Conservation (phyloP, 2,797 vertebrate genomes). For the Karalla daura region DNA sequence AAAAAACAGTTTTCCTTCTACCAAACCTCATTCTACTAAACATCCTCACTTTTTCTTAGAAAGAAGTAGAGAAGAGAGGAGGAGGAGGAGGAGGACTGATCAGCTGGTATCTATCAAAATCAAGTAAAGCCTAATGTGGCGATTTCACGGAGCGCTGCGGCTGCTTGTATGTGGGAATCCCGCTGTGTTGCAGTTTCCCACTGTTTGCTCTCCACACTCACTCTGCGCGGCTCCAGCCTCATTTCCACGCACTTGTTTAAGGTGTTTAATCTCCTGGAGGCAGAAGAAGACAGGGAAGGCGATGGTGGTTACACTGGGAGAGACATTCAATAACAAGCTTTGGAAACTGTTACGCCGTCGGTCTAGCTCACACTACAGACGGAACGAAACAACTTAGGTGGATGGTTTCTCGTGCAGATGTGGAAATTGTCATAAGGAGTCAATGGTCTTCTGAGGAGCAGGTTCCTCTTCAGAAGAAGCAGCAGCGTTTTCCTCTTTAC, state of each 20-base stretch:
- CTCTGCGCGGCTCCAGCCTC: conserved; percentile 87
- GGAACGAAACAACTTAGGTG: no score
- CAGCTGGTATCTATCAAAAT: conserved; percentile 22
- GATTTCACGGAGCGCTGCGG: conserved; percentile 14
- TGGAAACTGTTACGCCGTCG: background rate
- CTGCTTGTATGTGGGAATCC: background rate
- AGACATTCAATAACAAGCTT: background rate
- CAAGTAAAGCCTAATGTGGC: conserved; percentile 1
- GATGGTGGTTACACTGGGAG: background rate
- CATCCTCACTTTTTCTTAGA: background rate
- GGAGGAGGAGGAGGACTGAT: conserved; percentile 14
- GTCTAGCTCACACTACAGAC: background rate
- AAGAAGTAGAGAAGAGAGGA: background rate
- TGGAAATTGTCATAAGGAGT: background rate
- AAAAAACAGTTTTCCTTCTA: background rate
- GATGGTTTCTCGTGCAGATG: background rate
- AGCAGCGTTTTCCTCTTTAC: background rate
- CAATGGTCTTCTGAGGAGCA: no score
- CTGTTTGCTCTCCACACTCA: conserved; percentile 66
- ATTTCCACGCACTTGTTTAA: conserved; percentile 89
- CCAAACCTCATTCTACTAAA: background rate
- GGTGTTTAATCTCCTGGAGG: conserved; percentile 86
- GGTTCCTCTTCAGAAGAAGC: background rate
- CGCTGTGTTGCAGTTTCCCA: conserved; percentile 15
- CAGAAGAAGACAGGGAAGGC: background rate